Evolutionary conservation across 2,888 invertebrate genomes (phyloP).

Genomic region (Agrilus cyanescens): DNA sequence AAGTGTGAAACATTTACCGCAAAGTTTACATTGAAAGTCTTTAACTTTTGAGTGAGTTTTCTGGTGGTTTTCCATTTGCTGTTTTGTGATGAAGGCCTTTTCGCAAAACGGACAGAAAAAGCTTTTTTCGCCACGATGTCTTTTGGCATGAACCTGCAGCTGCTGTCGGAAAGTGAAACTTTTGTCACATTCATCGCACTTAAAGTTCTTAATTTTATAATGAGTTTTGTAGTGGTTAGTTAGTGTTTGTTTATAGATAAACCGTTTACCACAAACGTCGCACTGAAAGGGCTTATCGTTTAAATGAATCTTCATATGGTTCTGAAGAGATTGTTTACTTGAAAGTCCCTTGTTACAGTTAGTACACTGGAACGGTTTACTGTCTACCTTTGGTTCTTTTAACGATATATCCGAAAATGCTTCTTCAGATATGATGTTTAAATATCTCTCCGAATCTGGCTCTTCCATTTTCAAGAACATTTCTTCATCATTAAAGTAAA

Average conservation of each 20-base stretch:
- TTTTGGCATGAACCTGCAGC: slow-evolving; percentile 17
- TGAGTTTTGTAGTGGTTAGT: slow-evolving; percentile 10
- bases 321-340: slow-evolving; percentile 12
- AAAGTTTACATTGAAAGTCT: slow-evolving; percentile 8
- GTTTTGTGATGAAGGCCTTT: slow-evolving; percentile 13
- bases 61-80: slow-evolving; percentile 10
- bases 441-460: no score
- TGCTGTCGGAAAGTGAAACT: slow-evolving; percentile 33
- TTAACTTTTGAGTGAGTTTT: slow-evolving; percentile 10
- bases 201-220: slow-evolving; percentile 6
- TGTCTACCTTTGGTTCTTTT: no score
- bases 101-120: slow-evolving; percentile 16
- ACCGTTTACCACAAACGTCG: slow-evolving; percentile 10
- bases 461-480: no score
- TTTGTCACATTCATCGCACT: slow-evolving; percentile 35
- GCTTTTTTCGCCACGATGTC: slow-evolving; percentile 18
- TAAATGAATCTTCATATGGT: slow-evolving; percentile 11
- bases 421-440: no score
- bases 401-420: no score
- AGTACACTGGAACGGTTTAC: slow-evolving; percentile 17
- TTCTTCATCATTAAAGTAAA: no score
- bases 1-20: slow-evolving; percentile 9
- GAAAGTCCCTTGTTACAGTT: slow-evolving; percentile 20
- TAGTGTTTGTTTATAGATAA: slow-evolving; percentile 12
- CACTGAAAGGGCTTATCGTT: slow-evolving; percentile 16